phyloP scores from a whole-genome alignment of 2,113 vertebrate species.

The Mobula birostris region DNA sequence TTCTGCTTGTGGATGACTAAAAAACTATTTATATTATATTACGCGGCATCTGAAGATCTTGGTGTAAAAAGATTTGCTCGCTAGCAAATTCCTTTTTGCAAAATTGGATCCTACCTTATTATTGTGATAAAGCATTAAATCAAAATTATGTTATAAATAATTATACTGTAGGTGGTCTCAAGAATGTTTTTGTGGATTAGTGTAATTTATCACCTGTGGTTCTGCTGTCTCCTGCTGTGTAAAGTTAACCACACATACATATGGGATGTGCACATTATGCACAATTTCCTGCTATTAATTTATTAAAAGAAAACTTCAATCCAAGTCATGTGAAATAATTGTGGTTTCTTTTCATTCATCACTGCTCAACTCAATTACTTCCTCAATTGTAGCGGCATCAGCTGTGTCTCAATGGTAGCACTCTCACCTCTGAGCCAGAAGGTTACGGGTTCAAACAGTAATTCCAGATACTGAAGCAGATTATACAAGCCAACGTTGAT shows the following conservation, averaged over 20 bases:
- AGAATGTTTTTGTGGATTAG: neutral
- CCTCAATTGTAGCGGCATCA: neutral
- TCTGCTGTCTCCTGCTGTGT: neutral
- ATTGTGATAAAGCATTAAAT: neutral
- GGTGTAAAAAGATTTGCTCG: neutral
- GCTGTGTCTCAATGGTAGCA: neutral
- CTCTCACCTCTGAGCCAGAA: neutral
- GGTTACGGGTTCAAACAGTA: too few species aligned
- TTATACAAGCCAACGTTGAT: too few species aligned
- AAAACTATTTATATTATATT: neutral
- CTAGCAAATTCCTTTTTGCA: neutral
- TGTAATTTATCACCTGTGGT: constrained; percentile 15
- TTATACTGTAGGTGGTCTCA: neutral
- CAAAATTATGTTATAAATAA: neutral
- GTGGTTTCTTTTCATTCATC: neutral
- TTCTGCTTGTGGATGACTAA: neutral
- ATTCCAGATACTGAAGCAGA: too few species aligned
- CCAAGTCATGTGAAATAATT: constrained; percentile 12
- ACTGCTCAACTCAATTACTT: neutral
- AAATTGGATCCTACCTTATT: neutral
- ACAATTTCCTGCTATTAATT: constrained; percentile 28
- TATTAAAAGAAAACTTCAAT: constrained; percentile 25
- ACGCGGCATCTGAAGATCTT: neutral
- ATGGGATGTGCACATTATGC: neutral
- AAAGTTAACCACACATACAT: neutral